Conservation (phyloP, 1,140 invertebrate species). For the Drosophila repleta region DNA sequence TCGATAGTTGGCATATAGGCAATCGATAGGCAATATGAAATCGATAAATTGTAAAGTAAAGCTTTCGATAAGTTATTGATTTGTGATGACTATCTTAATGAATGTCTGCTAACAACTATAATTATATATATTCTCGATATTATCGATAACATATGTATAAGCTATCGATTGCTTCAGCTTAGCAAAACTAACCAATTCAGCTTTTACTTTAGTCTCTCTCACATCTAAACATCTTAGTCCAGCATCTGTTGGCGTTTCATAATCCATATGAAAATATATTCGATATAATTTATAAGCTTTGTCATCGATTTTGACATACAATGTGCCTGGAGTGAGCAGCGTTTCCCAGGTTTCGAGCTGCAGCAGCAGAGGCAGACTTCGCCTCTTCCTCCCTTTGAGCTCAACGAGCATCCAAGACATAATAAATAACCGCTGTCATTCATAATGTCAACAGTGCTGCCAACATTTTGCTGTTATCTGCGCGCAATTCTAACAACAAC, state of each 20-base stretch:
- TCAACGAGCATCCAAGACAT: constrained; percentile 66
- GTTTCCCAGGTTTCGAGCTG: constrained; percentile 34
- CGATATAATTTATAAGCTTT: constrained; percentile 1
- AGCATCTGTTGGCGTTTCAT: background rate
- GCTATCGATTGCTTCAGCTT: too few species aligned
- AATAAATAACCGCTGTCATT: constrained; percentile 83
- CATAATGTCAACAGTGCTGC: constrained; percentile 82
- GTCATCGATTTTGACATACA: constrained; percentile 8
- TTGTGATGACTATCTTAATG: too few species aligned
- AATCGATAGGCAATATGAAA: background rate
- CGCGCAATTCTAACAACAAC: constrained; percentile 78
- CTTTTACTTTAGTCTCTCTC: too few species aligned
- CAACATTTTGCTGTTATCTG: constrained; percentile 82
- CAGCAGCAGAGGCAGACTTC: background rate
- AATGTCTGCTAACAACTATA: too few species aligned
- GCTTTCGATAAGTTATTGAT: background rate
- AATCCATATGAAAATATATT: constrained; percentile 8
- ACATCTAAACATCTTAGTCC: too few species aligned
- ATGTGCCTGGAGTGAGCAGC: background rate
- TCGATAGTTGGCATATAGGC: too few species aligned
- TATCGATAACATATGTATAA: too few species aligned
- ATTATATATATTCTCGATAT: too few species aligned
- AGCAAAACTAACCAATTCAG: too few species aligned
- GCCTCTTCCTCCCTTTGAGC: background rate
- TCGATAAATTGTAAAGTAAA: too few species aligned